Base-by-base conservation (phyloP, 2,888 invertebrate species). In the Drosophila cognata region DNA sequence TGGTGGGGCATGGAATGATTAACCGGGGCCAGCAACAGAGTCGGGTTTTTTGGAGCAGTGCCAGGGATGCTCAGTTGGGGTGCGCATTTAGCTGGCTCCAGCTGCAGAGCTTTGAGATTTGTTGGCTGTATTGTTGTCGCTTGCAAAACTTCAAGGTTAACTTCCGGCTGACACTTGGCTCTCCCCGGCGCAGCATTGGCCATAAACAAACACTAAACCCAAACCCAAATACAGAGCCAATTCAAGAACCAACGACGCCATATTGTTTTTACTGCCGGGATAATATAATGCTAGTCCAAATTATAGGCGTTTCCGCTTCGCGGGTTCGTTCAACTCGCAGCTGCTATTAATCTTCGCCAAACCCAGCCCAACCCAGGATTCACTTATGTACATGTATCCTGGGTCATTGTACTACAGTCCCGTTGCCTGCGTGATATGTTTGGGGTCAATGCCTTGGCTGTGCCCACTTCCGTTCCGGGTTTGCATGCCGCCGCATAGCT, bases 71-170 rank as follows among this genome's bases (percentile, higher is more conserved):
- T 79, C 68, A 67, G 48, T 63, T 61, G 25, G 56, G 59, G 33
- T 78, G 89, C 82, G 82, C 77, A 89, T 82, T 82, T 78, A 76
- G 75, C 16, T 33, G 28, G n/a, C 36, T 53, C 41, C 48, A 36
- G 13, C 53, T 53, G 48, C 38, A 31, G 16, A 75, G 67, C 77
- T 69, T 87, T 77, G 65, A 33, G 18, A 18, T 58, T 63, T 66
- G 33, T 55, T 59, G 18, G 51, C 31, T 29, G 29, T 28, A 10
- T 41, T 63, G 61, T 71, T 58, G 21, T 59, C 70, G 51, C 69
- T 64, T 53, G 65, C 70, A 50, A 60, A 78, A 88, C 88, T 82
- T 89, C 89, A 89, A 89, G 89, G 89, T 90, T 88, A 89, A 76
- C 82, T 74, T 84, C 78, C 78, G 71, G 72, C 73, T 69, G 71